Evolutionary conservation across 2,797 vertebrate species (phyloP), one percentile per base, ranked within the genome.

Genomic region (Nannoperca obscura): DNA sequence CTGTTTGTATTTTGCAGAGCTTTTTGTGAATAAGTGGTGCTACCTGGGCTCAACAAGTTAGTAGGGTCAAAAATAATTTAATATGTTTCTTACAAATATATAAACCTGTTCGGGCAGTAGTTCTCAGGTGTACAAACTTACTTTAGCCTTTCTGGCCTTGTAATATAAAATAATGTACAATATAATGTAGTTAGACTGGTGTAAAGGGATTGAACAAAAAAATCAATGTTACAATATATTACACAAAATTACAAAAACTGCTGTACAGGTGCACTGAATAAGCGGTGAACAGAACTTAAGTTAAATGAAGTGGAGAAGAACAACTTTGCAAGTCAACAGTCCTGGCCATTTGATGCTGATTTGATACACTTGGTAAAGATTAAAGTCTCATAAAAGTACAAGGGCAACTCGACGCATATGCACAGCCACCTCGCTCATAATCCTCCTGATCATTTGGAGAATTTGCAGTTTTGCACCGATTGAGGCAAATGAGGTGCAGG

Each of bases 1-100:
- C 55, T 61, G 66, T 70, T 79, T 57, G 38, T 49, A 13, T 73
- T 57, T 55, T 70, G 24, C 40, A 67, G 61, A 30, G 36, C 10
- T 38, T 11, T 36, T 66, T 36, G 57, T 50, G 27, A 58, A 58
- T 5, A 52, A 22, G 17, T 58, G 8, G 14, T 36, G 36, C 55
- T 36, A 58, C 3, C 30, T 52, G 17, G 22, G 27, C 52, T 60
- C 36, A 38, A 32, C 3, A 67, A 60, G 62, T 58, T 1, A 27
- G n/a, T 40, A 22, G 19, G 19, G 44, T 47, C 4, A 59, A 4
- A 27, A 59, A 42, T 12, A 7, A 34, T 30, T 30, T 12, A 6
- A 49, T 53, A 60, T 24, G 9, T 50, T 19, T 44, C 5, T 27
- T 17, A 2, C 1, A 13, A 53, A 30, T 57, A 24, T 10, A 4